Conservation (phyloP, 1,140 invertebrate species). For the Drosophila takahashii region DNA sequence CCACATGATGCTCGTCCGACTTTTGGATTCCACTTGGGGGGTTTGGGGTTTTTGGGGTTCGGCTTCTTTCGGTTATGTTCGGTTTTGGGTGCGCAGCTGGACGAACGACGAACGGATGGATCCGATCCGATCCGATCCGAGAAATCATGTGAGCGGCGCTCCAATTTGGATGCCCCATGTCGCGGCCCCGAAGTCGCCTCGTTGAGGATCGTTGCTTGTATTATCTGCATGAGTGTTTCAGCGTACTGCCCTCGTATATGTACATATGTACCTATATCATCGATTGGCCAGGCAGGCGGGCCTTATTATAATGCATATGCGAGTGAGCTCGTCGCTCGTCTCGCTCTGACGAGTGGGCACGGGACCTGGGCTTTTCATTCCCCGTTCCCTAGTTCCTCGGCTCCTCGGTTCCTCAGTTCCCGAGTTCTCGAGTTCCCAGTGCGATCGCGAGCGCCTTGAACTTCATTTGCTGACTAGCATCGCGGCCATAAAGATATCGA, state of each 20-base stretch:
- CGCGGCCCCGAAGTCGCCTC: conserved; percentile 30
- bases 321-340: conserved; percentile 41
- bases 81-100: conserved; percentile 36
- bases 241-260: conserved; percentile 19
- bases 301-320: conserved; percentile 60
- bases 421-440: conserved; percentile 36
- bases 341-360: conserved; percentile 40
- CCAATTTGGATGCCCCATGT: conserved; percentile 68
- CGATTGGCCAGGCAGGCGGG: conserved; percentile 38
- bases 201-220: conserved; percentile 44
- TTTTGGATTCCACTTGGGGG: conserved; percentile 5
- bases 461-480: conserved; percentile 75
- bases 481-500: conserved; percentile 72
- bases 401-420: conserved; percentile 25
- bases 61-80: conserved; percentile 29
- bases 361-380: conserved; percentile 48
- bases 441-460: conserved; percentile 69
- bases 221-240: conserved; percentile 37
- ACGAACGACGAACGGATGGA: conserved; percentile 29
- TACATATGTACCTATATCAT: conserved; percentile 35
- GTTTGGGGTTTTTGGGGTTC: not conserved
- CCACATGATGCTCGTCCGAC: conserved; percentile 70
- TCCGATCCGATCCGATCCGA: conserved; percentile 11
- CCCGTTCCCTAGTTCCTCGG: conserved; percentile 18
- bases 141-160: conserved; percentile 68